Percentiles rank a stretch among this genome's conserved stretches.
phyloP scores from a whole-genome alignment of 2,797 vertebrate genomes.

The Gymnothorax javanicus region DNA sequence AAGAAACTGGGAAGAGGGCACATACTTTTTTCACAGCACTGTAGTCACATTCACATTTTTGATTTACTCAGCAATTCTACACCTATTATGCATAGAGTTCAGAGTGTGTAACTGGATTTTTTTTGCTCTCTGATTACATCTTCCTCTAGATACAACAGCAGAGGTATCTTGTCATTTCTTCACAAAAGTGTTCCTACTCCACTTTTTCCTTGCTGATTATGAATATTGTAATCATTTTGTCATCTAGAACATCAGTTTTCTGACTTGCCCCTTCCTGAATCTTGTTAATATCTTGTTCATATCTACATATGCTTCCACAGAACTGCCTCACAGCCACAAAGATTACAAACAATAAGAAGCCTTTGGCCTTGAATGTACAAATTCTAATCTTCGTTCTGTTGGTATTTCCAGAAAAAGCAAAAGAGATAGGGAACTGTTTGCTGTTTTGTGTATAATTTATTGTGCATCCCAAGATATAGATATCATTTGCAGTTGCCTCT shows the following conservation, averaged over 20 bases:
- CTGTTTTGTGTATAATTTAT: background rate
- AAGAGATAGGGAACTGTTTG: background rate
- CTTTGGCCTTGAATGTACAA: background rate
- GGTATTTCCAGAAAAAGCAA: background rate
- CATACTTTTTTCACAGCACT: too few relatives aligned
- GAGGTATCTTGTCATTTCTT: background rate
- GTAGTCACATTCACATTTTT: background rate
- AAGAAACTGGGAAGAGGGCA: too few relatives aligned
- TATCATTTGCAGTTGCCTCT: background rate
- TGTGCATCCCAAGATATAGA: background rate
- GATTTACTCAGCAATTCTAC: background rate
- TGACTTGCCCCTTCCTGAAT: background rate
- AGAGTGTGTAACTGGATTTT: background rate
- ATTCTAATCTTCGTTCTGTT: background rate
- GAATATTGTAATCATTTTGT: background rate
- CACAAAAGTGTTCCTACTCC: background rate
- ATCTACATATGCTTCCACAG: background rate
- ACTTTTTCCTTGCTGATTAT: background rate
- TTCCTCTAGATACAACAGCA: background rate
- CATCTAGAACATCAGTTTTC: background rate
- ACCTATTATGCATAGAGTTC: background rate
- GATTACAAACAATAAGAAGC: background rate
- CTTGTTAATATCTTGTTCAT: constrained; percentile 5
- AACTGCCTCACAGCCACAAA: background rate
- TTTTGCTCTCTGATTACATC: background rate